Conservation (phyloP, 2,113 vertebrate species). For the Odocoileus virginianus region DNA sequence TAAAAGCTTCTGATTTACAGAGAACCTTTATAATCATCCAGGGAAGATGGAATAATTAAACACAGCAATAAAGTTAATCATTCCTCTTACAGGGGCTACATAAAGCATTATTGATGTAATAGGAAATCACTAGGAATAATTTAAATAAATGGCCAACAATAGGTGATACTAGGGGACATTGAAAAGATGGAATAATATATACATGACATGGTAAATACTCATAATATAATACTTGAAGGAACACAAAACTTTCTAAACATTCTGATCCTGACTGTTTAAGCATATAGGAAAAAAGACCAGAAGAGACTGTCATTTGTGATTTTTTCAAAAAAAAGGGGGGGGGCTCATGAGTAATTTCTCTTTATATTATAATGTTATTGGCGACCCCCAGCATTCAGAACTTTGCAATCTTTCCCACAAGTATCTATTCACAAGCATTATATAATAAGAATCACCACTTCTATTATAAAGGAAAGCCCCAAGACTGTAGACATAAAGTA, state of each 20-base stretch:
- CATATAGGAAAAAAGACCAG: not conserved
- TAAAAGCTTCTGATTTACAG: not conserved
- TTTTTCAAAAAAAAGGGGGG: not conserved
- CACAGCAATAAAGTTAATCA: not conserved
- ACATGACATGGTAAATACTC: not conserved
- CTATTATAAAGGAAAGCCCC: not conserved
- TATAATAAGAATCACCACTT: not conserved
- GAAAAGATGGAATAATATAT: not conserved
- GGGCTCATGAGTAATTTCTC: not conserved
- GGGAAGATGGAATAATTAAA: slow-evolving; percentile 32
- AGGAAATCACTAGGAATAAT: not conserved
- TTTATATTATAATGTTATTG: not conserved
- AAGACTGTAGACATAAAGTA: not conserved
- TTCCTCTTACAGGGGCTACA: not conserved
- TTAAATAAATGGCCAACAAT: not conserved
- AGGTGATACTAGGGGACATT: not conserved
- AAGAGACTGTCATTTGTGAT: not conserved
- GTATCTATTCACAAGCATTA: not conserved
- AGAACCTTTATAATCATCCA: not conserved
- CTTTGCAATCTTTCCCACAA: not conserved
- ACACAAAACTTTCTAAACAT: not conserved
- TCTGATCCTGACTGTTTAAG: not conserved
- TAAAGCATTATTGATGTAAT: not conserved
- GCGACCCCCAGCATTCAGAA: not conserved
- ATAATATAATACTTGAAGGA: not conserved